A percentile compares a stretch with the other conserved stretches of the same genome.
Evolutionary conservation across 2,113 vertebrate species (phyloP).

Genomic region (Romanogobio albipinnatus): DNA sequence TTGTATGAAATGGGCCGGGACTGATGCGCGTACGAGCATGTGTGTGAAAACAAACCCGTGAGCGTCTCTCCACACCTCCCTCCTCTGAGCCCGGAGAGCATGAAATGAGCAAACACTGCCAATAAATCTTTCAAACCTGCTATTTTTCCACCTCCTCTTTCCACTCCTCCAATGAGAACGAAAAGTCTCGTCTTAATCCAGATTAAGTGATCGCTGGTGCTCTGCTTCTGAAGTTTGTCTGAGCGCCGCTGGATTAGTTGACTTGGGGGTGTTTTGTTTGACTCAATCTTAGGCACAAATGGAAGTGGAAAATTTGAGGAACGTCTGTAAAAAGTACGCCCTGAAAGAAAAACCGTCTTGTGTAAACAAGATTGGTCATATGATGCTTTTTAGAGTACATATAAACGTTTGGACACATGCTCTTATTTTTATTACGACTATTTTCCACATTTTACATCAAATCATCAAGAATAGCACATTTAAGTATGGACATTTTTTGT

Average conservation of each 20-base stretch:
- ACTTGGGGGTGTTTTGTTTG: constrained; percentile 6
- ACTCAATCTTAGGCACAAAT: neutral
- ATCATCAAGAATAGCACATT: neutral
- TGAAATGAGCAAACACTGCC: constrained; percentile 14
- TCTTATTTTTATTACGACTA: neutral
- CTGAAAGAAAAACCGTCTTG: neutral
- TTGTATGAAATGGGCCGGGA: neutral
- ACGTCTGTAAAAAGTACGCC: neutral
- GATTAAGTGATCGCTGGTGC: neutral
- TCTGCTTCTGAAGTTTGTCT: constrained; percentile 1
- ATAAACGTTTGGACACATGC: neutral
- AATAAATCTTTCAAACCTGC: neutral
- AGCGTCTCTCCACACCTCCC: neutral
- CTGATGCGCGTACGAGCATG: neutral
- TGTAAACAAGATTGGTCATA: neutral
- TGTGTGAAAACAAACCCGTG: constrained; percentile 8
- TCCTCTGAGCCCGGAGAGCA: neutral
- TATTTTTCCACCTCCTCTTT: neutral
- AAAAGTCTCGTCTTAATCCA: neutral
- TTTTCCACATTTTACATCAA: constrained; percentile 9
- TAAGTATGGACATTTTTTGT: neutral
- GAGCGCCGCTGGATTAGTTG: neutral
- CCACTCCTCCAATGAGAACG: neutral
- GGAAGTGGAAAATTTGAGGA: constrained; percentile 16
- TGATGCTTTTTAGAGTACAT: neutral